Conservation (phyloP, 2,797 vertebrate species). For the Arctocebus calabarensis region DNA sequence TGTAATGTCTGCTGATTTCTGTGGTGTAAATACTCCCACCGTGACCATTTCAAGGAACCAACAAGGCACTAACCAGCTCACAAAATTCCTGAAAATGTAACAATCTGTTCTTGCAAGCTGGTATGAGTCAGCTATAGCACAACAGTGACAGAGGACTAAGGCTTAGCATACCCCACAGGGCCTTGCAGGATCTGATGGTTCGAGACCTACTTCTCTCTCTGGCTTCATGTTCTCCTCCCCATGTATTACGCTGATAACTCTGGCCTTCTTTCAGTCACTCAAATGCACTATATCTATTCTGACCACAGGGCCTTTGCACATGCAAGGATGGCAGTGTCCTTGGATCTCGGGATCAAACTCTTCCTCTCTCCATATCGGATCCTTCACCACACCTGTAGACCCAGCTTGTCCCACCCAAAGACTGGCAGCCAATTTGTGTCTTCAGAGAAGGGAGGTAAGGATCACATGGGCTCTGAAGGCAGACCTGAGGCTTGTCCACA, state of each 20-base stretch:
- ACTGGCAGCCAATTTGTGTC: background rate
- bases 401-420: background rate
- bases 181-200: background rate
- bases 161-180: background rate
- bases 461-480: background rate
- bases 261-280: background rate
- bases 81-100: slow-evolving; percentile 37
- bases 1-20: background rate
- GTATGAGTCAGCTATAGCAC: background rate
- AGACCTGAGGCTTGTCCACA: background rate
- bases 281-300: background rate
- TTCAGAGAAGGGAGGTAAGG: background rate
- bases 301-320: slow-evolving; percentile 26
- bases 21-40: slow-evolving; percentile 24
- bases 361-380: background rate
- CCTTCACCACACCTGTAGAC: background rate
- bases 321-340: background rate
- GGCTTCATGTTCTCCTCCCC: background rate
- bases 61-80: background rate
- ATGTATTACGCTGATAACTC: background rate
- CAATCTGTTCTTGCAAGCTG: background rate
- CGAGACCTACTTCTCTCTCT: background rate
- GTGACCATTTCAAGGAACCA: background rate
- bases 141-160: background rate
- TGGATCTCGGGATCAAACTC: background rate